A percentile compares a stretch with the other conserved stretches of the same genome.
Conservation (phyloP, 2,113 vertebrate species). For the Balaenoptera acutorostrata region DNA sequence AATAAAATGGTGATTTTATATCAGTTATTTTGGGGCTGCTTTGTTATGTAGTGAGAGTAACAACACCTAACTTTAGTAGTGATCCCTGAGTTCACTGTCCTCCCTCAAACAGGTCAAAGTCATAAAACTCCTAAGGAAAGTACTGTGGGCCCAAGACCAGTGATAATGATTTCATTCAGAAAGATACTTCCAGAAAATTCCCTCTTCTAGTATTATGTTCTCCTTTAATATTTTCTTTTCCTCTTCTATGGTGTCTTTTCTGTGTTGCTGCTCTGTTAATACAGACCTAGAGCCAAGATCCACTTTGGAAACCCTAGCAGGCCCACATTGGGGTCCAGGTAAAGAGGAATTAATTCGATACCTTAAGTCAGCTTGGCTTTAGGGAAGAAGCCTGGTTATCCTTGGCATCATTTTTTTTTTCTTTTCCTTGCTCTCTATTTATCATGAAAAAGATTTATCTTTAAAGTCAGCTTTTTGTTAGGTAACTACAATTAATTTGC, state of each 20-base stretch:
- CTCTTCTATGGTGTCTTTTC: background rate
- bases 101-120: background rate
- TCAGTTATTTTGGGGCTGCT: background rate
- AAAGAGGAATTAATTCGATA: background rate
- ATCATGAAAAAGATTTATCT: background rate
- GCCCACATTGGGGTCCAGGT: background rate
- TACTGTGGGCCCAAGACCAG: background rate
- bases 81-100: background rate
- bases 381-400: background rate
- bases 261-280: background rate
- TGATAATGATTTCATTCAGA: background rate
- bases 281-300: background rate
- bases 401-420: background rate
- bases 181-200: background rate
- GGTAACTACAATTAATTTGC: background rate
- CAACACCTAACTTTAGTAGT: background rate
- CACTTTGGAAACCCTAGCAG: background rate
- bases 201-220: background rate
- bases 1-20: background rate
- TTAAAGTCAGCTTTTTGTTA: background rate
- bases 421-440: background rate
- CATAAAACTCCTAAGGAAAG: background rate
- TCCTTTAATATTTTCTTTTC: background rate
- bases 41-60: background rate
- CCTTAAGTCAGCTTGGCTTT: background rate